These are phyloP conservation scores for Halcyon badia DNA, from an alignment of 2,797 vertebrate genomes.

Conservation along the genomic window DNA sequence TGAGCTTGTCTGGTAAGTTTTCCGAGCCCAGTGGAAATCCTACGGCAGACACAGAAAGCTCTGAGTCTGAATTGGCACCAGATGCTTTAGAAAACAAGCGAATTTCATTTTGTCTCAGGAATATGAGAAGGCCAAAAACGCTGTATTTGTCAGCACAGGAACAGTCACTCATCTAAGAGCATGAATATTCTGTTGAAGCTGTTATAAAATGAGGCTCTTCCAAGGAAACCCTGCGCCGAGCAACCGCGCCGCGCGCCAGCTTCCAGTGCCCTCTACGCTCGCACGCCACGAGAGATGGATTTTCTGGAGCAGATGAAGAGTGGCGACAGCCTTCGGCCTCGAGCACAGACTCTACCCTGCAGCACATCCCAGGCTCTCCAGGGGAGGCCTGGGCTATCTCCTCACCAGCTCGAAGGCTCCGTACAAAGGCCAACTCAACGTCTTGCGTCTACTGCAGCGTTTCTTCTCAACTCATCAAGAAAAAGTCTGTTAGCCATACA, in stretches of 20 bases:
- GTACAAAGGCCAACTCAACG: conserved; percentile 3
- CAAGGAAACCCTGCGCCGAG: conserved; percentile 22
- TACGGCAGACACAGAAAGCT: conserved; percentile 51
- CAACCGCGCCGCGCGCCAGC: background rate
- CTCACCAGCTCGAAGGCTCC: background rate
- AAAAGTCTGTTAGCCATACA: conserved; percentile 26
- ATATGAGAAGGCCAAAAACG: conserved; percentile 14
- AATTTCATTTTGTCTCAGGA: conserved; percentile 44
- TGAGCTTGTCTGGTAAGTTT: conserved; percentile 59
- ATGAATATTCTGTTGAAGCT: conserved; percentile 20
- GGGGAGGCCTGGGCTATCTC: background rate
- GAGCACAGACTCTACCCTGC: background rate
- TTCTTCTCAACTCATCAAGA: conserved; percentile 49
- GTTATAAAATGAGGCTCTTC: conserved; percentile 19
- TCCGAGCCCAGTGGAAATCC: conserved; percentile 7
- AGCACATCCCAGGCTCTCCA: background rate
- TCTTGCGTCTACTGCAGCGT: background rate
- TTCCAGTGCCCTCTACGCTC: background rate
- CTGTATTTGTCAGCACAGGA: conserved; percentile 44
- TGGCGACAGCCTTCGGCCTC: background rate
- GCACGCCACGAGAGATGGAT: background rate
- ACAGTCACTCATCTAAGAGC: conserved; percentile 31
- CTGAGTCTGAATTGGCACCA: conserved; percentile 48
- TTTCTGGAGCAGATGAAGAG: background rate
- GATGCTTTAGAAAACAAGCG: conserved; percentile 36